These are phyloP conservation scores for Lasioglossum oenotherae DNA, from an alignment of 2,888 invertebrate species.

Conservation along the genomic window DNA sequence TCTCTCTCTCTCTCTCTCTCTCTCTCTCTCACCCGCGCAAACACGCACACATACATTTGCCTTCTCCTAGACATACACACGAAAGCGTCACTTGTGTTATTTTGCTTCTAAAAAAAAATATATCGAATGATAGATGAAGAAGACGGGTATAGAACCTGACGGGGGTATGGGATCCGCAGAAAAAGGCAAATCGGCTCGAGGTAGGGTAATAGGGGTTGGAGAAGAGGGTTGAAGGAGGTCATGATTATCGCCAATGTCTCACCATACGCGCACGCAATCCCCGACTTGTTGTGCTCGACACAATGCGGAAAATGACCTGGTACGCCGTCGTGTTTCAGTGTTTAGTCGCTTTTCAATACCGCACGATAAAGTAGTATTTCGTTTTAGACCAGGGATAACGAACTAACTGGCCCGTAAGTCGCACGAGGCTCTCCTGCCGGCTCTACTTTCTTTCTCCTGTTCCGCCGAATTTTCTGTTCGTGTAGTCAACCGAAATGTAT, in stretches of 20 bases:
- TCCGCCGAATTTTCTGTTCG: background rate
- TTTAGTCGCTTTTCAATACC: constrained; percentile 74
- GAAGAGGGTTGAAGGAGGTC: constrained; percentile 1
- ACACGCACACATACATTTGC: background rate
- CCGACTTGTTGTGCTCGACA: background rate
- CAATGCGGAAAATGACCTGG: constrained; percentile 20
- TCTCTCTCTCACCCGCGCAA: background rate
- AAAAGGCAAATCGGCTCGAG: constrained; percentile 32
- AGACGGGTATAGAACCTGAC: background rate
- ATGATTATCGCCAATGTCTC: constrained; percentile 72
- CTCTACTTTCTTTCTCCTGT: background rate
- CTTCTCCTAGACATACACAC: constrained; percentile 13
- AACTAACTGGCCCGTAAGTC: background rate
- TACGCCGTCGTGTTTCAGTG: constrained; percentile 49
- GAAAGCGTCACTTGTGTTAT: constrained; percentile 30
- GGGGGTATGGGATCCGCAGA: background rate
- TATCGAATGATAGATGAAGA: background rate
- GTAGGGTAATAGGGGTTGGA: constrained; percentile 17
- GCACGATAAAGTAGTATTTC: constrained; percentile 63
- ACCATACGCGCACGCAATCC: constrained; percentile 38
- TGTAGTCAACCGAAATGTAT: too few relatives aligned
- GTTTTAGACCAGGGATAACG: constrained; percentile 5
- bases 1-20: background rate
- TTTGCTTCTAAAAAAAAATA: background rate
- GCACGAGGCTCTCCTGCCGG: background rate